Conservation (phyloP, 2,113 vertebrate species). For the Capra hircus region DNA sequence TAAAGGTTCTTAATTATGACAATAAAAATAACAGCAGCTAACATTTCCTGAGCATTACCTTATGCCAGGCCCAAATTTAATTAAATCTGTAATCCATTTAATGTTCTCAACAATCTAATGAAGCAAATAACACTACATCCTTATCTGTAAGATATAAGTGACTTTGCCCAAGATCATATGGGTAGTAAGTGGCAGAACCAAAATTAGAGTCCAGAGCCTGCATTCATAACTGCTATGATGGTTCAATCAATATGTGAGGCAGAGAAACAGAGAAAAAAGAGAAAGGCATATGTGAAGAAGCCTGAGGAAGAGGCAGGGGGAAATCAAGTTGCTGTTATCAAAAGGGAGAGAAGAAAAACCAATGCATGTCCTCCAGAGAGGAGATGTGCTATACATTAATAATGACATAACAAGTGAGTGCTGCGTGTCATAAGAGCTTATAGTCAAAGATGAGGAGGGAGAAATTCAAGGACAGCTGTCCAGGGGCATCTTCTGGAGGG, state of each 20-base stretch:
- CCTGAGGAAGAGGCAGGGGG: background rate
- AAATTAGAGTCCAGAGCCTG: background rate
- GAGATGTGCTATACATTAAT: background rate
- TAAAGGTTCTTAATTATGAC: background rate
- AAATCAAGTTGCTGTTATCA: background rate
- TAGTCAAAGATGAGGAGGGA: background rate
- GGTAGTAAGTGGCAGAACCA: background rate
- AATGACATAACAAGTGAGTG: background rate
- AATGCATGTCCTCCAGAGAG: background rate
- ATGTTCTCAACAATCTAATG: background rate
- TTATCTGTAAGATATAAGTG: background rate
- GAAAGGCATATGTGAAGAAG: background rate
- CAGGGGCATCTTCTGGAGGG: background rate
- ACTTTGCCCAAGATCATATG: background rate
- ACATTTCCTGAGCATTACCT: background rate
- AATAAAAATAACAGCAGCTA: conserved; percentile 29
- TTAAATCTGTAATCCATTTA: background rate
- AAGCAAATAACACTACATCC: background rate
- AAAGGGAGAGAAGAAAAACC: background rate
- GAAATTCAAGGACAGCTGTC: background rate
- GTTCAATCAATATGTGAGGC: background rate
- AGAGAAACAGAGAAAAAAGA: background rate
- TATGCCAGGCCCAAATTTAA: background rate
- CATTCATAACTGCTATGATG: background rate
- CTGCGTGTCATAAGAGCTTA: background rate